Evolutionary conservation across 2,797 vertebrate species (phyloP).

Genomic region (Mus minutoides): DNA sequence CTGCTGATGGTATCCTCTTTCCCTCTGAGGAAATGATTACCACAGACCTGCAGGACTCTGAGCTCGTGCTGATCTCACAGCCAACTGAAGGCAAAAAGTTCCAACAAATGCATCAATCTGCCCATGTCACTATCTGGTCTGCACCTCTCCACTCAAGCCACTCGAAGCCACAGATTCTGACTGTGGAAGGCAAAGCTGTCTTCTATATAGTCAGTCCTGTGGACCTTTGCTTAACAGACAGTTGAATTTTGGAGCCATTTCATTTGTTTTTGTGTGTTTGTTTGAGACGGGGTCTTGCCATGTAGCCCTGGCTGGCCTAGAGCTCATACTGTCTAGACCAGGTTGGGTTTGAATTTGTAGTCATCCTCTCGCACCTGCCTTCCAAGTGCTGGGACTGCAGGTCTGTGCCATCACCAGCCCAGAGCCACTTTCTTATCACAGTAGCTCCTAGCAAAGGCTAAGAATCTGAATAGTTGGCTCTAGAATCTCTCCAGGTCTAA

Average conservation of each 20-base stretch:
- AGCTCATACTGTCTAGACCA: neutral
- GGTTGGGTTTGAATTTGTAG: neutral
- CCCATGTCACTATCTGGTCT: neutral
- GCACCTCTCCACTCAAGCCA: neutral
- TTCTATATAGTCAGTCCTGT: neutral
- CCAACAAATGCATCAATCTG: neutral
- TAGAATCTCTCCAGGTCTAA: neutral
- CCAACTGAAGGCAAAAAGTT: neutral
- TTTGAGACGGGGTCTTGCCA: neutral
- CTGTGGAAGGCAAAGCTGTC: neutral
- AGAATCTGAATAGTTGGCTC: neutral
- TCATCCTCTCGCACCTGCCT: neutral
- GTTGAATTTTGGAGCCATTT: neutral
- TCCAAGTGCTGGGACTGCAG: neutral
- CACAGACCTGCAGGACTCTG: neutral
- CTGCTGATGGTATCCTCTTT: neutral
- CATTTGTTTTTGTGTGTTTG: neutral
- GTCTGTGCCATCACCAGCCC: too few species aligned
- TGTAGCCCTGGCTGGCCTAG: neutral
- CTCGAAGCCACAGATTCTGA: neutral
- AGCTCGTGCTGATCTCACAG: neutral
- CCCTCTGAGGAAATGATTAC: neutral
- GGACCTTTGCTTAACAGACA: neutral
- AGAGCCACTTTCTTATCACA: neutral
- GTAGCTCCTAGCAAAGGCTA: neutral